Evolutionary conservation across 2,113 vertebrate genomes (phyloP).

Genomic region (Prionailurus viverrinus): DNA sequence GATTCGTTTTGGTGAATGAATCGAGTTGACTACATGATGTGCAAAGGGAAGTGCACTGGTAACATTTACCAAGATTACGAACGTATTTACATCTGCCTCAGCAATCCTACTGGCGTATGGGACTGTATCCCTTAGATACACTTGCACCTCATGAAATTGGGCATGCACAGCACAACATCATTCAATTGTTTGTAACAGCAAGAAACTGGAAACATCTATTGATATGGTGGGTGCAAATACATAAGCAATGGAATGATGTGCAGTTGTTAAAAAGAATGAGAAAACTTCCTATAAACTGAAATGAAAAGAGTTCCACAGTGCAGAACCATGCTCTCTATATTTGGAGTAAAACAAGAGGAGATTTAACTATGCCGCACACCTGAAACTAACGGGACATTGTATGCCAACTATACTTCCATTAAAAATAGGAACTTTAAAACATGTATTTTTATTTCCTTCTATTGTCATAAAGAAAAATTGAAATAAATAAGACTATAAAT

Average conservation of each 20-base stretch:
- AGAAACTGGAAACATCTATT: background rate
- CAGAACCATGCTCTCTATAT: background rate
- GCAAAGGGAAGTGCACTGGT: background rate
- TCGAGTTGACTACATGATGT: background rate
- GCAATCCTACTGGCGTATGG: background rate
- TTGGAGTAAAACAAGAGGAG: background rate
- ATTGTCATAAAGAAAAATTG: constrained; percentile 16
- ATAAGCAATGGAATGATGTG: background rate
- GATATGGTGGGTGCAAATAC: background rate
- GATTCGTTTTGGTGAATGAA: background rate
- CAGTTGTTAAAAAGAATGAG: background rate
- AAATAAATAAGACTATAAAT: background rate
- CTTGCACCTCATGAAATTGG: background rate
- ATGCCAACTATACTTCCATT: background rate
- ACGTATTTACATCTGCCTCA: background rate
- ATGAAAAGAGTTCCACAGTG: background rate
- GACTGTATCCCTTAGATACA: background rate
- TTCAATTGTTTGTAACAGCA: background rate
- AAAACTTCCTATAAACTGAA: background rate
- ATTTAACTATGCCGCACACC: background rate
- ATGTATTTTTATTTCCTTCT: constrained; percentile 13
- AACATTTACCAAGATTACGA: constrained; percentile 25
- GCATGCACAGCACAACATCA: background rate
- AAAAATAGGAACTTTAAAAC: background rate
- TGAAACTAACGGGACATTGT: background rate